Percentiles rank a stretch among this genome's conserved stretches.
These are phyloP conservation scores for Conger conger DNA, from an alignment of 2,113 vertebrate species.

Conservation along the genomic window DNA sequence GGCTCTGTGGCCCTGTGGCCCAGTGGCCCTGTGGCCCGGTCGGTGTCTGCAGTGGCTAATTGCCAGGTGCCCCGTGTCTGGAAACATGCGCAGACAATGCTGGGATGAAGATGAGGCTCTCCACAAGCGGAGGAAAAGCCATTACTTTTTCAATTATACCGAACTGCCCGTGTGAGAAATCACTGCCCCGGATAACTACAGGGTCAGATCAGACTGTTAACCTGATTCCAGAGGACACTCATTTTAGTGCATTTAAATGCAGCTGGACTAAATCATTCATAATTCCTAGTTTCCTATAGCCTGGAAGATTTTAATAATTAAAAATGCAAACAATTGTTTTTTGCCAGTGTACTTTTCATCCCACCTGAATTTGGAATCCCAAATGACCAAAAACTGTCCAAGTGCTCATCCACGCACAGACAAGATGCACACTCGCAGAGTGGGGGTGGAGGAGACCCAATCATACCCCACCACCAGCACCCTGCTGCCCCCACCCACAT, in stretches of 20 bases:
- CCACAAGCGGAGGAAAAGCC: conserved; percentile 30
- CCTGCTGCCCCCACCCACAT: no score
- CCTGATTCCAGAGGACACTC: not conserved
- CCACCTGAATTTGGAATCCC: no score
- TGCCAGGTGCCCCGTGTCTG: not conserved
- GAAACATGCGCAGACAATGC: not conserved
- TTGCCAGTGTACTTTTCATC: no score
- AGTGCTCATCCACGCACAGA: no score
- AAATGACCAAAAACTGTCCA: no score
- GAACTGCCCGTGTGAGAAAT: conserved; percentile 35
- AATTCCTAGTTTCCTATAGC: not conserved
- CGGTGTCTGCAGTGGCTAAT: no score
- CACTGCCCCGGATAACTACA: conserved; percentile 16
- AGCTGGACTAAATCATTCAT: conserved; percentile 14
- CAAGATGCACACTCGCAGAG: no score
- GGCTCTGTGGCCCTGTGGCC: no score
- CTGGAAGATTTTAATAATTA: not conserved
- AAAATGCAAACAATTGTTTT: not conserved
- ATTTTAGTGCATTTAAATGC: conserved; percentile 22
- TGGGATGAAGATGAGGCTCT: not conserved
- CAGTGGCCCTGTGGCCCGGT: no score
- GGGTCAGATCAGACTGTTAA: not conserved
- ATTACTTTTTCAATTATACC: conserved; percentile 46
- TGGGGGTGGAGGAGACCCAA: no score
- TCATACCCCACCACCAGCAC: no score